These are phyloP conservation scores for Petrocephalus microphthalmus DNA, from an alignment of 2,113 vertebrate species.

Conservation along the genomic window DNA sequence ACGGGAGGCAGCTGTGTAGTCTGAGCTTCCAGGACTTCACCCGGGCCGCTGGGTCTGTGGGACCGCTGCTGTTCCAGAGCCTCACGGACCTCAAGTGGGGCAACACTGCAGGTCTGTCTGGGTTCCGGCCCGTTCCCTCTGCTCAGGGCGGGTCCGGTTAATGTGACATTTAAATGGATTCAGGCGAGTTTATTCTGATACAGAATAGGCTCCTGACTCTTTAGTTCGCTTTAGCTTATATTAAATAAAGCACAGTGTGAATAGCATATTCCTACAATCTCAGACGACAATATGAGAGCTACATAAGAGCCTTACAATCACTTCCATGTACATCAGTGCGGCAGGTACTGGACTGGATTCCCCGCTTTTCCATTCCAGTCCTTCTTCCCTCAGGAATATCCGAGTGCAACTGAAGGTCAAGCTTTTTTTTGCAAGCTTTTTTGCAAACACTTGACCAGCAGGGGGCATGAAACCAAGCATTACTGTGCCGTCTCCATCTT, in stretches of 20 bases:
- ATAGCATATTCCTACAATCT: neutral
- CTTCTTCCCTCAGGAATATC: neutral
- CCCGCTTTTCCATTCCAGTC: neutral
- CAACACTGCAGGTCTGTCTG: slow-evolving; percentile 51
- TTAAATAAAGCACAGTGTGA: neutral
- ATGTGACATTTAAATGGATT: neutral
- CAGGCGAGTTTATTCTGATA: neutral
- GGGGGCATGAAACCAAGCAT: neutral
- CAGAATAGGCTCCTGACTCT: neutral
- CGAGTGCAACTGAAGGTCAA: neutral
- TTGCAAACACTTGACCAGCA: neutral
- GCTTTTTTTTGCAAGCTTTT: neutral
- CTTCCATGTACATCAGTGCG: neutral
- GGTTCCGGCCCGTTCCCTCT: neutral
- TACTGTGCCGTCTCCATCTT: neutral
- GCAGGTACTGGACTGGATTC: neutral
- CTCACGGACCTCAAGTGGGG: slow-evolving; percentile 85
- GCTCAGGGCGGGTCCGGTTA: neutral
- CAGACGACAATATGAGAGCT: neutral
- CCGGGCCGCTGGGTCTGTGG: slow-evolving; percentile 75
- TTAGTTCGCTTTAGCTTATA: neutral
- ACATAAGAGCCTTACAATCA: neutral
- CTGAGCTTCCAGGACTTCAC: slow-evolving; percentile 87
- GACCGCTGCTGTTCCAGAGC: slow-evolving; percentile 82
- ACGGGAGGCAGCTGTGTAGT: slow-evolving; percentile 81